A percentile compares a stretch with the other conserved stretches of the same genome.
Conservation (phyloP, 2,113 vertebrate species). For the Andinoacara biseriatus region DNA sequence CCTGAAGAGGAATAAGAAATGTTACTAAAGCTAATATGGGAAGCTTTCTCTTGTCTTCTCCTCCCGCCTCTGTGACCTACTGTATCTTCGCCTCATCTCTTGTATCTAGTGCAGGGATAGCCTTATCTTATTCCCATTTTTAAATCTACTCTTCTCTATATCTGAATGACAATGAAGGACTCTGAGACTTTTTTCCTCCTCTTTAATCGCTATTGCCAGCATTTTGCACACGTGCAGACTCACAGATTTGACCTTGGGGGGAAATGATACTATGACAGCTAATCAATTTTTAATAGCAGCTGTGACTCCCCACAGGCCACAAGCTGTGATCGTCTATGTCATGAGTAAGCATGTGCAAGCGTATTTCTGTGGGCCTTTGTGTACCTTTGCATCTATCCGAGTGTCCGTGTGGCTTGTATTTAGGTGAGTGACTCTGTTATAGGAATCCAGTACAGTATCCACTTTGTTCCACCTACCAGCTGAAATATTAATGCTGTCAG, state of each 20-base stretch:
- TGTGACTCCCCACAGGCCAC: constrained; percentile 63
- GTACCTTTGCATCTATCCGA: constrained; percentile 33
- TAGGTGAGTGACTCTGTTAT: constrained; percentile 58
- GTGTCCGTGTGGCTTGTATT: constrained; percentile 54
- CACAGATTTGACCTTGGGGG: constrained; percentile 74
- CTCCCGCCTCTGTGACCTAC: neutral
- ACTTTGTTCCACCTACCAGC: constrained; percentile 60
- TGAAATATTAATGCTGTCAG: constrained; percentile 73
- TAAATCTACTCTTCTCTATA: constrained; percentile 34
- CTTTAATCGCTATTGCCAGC: constrained; percentile 57
- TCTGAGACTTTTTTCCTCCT: constrained; percentile 43
- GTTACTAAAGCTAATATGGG: neutral
- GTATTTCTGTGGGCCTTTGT: constrained; percentile 26
- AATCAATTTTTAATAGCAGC: constrained; percentile 82
- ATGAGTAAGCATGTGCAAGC: constrained; percentile 39
- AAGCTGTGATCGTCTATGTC: constrained; percentile 54
- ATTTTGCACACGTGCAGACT: constrained; percentile 38
- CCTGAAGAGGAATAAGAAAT: constrained; percentile 15
- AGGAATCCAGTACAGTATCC: constrained; percentile 56
- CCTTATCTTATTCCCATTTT: constrained; percentile 11
- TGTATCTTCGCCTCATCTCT: constrained; percentile 21
- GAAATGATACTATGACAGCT: constrained; percentile 72
- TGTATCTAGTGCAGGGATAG: constrained; percentile 8
- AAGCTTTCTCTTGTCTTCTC: neutral
- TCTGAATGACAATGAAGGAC: constrained; percentile 61